Conservation (phyloP, 2,113 vertebrate species). For the Rhineura floridana region DNA sequence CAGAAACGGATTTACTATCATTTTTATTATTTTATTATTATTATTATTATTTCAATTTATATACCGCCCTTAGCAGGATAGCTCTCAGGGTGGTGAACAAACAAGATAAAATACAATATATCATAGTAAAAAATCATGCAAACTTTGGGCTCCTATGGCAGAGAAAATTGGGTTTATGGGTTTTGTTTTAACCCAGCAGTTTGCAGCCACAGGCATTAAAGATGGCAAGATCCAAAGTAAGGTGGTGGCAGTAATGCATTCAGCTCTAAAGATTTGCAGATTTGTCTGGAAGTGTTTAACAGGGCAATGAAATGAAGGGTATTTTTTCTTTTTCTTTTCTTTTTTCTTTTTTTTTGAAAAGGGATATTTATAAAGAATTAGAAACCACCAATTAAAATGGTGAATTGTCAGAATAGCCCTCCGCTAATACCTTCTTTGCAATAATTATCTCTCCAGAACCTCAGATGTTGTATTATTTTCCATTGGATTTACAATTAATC, state of each 20-base stretch:
- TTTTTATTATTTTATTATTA: too few species aligned
- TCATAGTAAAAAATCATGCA: too few species aligned
- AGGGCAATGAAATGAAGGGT: slow-evolving; percentile 37
- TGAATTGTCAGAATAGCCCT: slow-evolving; percentile 58
- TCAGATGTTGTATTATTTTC: slow-evolving; percentile 67
- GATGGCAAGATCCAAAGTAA: not conserved
- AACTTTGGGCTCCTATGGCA: not conserved
- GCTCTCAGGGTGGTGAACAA: too few species aligned
- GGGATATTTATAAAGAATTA: slow-evolving; percentile 60
- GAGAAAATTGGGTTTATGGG: not conserved
- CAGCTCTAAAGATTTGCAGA: not conserved
- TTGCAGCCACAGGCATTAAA: not conserved
- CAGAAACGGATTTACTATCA: not conserved
- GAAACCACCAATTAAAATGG: slow-evolving; percentile 67
- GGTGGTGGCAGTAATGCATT: not conserved
- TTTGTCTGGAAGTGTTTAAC: not conserved
- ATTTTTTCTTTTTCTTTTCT: slow-evolving; percentile 3
- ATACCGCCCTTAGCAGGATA: too few species aligned
- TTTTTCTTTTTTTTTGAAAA: slow-evolving; percentile 12
- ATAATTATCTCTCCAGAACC: slow-evolving; percentile 72
- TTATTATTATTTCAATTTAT: too few species aligned
- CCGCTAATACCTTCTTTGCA: slow-evolving; percentile 57
- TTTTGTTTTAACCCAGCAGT: not conserved
- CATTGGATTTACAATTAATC: slow-evolving; percentile 72
- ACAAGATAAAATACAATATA: too few species aligned